Evolutionary conservation across 2,113 vertebrate species (phyloP), one percentile per base, ranked within the genome.

Genomic region (Bubo blakistoni): DNA sequence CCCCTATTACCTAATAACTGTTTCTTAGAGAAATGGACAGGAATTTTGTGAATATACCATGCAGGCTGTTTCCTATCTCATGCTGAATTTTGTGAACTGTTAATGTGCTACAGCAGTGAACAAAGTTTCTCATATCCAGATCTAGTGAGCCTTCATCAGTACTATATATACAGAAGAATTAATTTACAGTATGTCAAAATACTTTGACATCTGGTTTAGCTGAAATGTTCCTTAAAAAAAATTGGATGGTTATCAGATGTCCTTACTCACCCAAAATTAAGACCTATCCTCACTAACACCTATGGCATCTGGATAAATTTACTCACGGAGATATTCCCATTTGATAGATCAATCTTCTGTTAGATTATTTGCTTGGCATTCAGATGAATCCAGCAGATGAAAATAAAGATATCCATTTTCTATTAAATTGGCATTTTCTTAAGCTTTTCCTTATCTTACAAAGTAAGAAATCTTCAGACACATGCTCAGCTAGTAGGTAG

Each of bases 11-110:
- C 46, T 18, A 6, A 3, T 6, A 25, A 7, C 27, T 27, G 3
- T 27, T 78, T n/a, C 3, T 7, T 7, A 26, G 51, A 22, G 74
- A 10, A 21, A 12, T 3, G n/a, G 13, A 38, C 27, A 5, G 3
- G 42, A 13, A 46, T 46, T 46, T 17, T 46, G 44, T 18, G 17
- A 46, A 8, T 2, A 0, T 3, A 2, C 30, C 1, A 2, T 3
- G 32, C 44, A 51, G 78, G 17, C 34, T 69, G 20, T 8, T 34
- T 46, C 44, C 44, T 26, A 0, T 34, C 7, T 42, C 18, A 9
- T 40, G 38, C 15, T 18, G 32, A 27, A 47, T 6, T 55, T 7
- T 12, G 6, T 20, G 47, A 51, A 8, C 22, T 9, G 2, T 38
- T 83, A n/a, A 1, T 6, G 0, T 38, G 61, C 42, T 49, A 29